Evolutionary conservation across 2,888 invertebrate genomes (phyloP).

Genomic region (Panopea generosa): DNA sequence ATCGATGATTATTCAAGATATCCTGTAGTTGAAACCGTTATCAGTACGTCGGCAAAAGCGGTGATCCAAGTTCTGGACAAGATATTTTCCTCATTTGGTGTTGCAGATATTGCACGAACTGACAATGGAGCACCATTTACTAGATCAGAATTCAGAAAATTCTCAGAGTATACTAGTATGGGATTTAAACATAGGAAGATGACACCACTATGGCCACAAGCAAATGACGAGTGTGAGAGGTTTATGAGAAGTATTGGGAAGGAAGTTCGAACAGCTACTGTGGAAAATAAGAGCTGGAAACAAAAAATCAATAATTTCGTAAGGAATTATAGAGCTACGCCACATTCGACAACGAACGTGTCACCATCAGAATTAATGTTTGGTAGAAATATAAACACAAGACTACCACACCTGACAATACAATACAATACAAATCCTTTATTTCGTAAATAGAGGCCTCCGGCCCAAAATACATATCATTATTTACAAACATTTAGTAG

Average conservation of each 20-base stretch:
- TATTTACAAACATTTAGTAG: too few relatives aligned
- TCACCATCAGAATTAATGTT: slow-evolving; percentile 39
- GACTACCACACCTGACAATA: too few relatives aligned
- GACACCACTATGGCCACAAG: slow-evolving; percentile 59
- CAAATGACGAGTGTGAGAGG: slow-evolving; percentile 62
- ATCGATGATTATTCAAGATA: slow-evolving; percentile 14
- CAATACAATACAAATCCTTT: too few relatives aligned
- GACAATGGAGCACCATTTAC: slow-evolving; percentile 64
- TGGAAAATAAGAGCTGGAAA: slow-evolving; percentile 35
- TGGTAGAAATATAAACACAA: slow-evolving; percentile 34
- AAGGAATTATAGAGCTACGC: slow-evolving; percentile 39
- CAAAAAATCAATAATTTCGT: slow-evolving; percentile 28
- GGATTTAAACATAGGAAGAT: slow-evolving; percentile 64
- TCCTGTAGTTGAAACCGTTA: slow-evolving; percentile 11
- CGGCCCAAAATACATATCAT: too few relatives aligned
- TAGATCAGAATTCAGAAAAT: slow-evolving; percentile 53
- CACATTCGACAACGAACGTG: slow-evolving; percentile 19
- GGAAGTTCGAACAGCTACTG: slow-evolving; percentile 49
- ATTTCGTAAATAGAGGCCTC: too few relatives aligned
- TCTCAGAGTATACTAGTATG: slow-evolving; percentile 37
- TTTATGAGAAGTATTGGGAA: slow-evolving; percentile 64
- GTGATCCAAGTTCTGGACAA: slow-evolving; percentile 9
- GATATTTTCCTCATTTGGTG: slow-evolving; percentile 45
- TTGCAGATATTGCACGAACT: slow-evolving; percentile 30
- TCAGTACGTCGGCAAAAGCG: slow-evolving; percentile 5